Evolutionary conservation across 2,113 vertebrate species (phyloP), one percentile per base, ranked within the genome.

Genomic region (Serilophus lunatus): DNA sequence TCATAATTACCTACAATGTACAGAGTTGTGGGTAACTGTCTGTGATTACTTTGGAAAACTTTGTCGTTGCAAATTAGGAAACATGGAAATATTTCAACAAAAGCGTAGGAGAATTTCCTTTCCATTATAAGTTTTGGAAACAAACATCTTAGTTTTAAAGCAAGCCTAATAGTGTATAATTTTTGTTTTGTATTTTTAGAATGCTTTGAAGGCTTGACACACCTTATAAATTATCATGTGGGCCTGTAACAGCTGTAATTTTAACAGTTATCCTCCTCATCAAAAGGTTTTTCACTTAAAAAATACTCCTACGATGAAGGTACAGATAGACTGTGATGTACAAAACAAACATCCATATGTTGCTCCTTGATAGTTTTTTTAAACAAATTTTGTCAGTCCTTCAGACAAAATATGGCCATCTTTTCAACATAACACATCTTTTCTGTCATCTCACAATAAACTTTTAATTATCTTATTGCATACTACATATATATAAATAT

Each of bases 131-230:
- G 61, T 85, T 96, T 97, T 92, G 84, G 51, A 94, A 96, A 94
- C 69, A 93, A 90, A 92, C 75, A 45, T 22, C 71, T 82, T 66
- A 40, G 5, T 86, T 93, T 91, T 88, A 82, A 90, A 83, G 72
- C 29, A 91, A 88, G 28, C 13, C 13, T 94, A 90, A 90, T 57
- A 81, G 42, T 42, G 18, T 51, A 38, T 81, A 76, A 92, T 96
- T 96, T 94, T 42, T 89, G 45, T 28, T 88, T 88, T 89, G 53
- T 79, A 87, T 86, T 92, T 96, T 96, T 92, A 90, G 68, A 91
- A 72, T 3, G 8, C 66, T 93, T 95, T 95, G 91, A 95, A 91
- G 51, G 16, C 83, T 94, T 93, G 83, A 88, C 82, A 90, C 87
- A 82, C 71, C 76, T 92, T 65, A 57, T 47, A 28, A 90, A 93